phyloP scores from a whole-genome alignment of 2,797 vertebrate genomes.

The Protosalanx chinensis region DNA sequence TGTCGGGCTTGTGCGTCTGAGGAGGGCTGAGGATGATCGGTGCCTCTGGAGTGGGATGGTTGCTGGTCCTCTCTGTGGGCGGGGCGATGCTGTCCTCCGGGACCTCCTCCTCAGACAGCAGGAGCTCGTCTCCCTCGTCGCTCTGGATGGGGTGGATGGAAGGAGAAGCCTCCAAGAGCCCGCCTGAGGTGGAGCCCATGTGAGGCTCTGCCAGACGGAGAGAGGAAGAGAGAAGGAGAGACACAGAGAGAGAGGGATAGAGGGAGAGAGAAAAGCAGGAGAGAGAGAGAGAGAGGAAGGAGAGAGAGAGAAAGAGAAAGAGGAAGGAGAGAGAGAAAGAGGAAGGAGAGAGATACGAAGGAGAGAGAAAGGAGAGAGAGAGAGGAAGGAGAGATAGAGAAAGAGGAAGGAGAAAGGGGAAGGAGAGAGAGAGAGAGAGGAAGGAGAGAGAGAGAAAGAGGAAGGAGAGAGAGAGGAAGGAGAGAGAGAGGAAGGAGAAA shows the following conservation, averaged over 20 bases:
- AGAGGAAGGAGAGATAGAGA: background rate
- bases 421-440: background rate
- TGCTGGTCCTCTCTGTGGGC: slow-evolving; percentile 50
- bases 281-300: too few relatives aligned
- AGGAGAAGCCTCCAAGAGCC: slow-evolving; percentile 41
- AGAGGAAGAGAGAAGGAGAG: background rate
- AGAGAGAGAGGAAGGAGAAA: background rate
- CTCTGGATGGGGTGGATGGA: slow-evolving; percentile 69
- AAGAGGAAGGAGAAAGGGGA: background rate
- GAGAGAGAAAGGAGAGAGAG: too few relatives aligned
- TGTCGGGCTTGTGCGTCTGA: slow-evolving; percentile 85
- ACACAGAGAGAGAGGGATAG: background rate
- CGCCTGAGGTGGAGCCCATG: slow-evolving; percentile 43
- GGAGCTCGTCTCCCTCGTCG: slow-evolving; percentile 64
- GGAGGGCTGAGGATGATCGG: slow-evolving; percentile 95
- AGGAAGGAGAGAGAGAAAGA: too few relatives aligned
- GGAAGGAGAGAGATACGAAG: too few relatives aligned
- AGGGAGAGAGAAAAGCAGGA: background rate
- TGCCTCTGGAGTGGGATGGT: slow-evolving; percentile 79
- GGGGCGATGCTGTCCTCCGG: slow-evolving; percentile 18
- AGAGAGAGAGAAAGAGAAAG: too few relatives aligned
- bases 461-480: background rate
- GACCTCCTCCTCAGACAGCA: slow-evolving; percentile 32
- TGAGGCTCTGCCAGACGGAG: slow-evolving; percentile 61
- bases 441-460: background rate